Percentiles rank a stretch among this genome's conserved stretches.
These are phyloP conservation scores for Dendropsophus ebraccatus DNA, from an alignment of 2,113 vertebrate species.

Conservation along the genomic window DNA sequence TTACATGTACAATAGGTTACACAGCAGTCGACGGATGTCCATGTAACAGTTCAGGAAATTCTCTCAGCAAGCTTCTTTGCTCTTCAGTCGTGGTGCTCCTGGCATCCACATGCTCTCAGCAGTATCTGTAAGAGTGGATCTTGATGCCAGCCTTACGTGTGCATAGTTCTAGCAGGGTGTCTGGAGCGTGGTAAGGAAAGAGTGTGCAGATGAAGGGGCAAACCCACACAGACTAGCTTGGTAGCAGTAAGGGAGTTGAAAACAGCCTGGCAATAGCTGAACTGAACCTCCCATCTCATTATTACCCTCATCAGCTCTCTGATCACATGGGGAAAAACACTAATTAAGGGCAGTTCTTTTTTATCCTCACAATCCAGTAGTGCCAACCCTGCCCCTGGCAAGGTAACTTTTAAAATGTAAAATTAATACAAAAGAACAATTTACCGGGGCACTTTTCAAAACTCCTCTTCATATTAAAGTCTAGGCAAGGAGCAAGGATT, in stretches of 20 bases:
- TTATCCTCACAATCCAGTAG: conserved; percentile 64
- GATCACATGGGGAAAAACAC: conserved; percentile 64
- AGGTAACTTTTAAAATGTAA: conserved; percentile 71
- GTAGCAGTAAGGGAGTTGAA: background rate
- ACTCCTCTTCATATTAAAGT: conserved; percentile 61
- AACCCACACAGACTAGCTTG: background rate
- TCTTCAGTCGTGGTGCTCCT: background rate
- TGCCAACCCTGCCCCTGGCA: conserved; percentile 73
- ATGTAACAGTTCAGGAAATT: conserved; percentile 1
- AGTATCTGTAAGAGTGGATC: background rate
- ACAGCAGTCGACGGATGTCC: background rate
- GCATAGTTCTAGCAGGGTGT: background rate
- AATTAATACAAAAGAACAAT: conserved; percentile 69
- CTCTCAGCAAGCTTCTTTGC: background rate
- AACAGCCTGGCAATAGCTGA: background rate
- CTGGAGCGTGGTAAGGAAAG: background rate
- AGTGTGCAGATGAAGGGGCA: background rate
- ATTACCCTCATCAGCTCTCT: conserved; percentile 65
- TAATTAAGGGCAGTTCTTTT: conserved; percentile 70
- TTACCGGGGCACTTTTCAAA: conserved; percentile 68
- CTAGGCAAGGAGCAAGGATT: conserved; percentile 50
- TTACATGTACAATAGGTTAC: background rate
- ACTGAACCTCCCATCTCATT: conserved; percentile 62
- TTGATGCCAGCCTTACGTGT: background rate
- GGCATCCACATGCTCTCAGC: background rate